Conservation (phyloP, 2,113 vertebrate species). For the Podarcis raffonei region DNA sequence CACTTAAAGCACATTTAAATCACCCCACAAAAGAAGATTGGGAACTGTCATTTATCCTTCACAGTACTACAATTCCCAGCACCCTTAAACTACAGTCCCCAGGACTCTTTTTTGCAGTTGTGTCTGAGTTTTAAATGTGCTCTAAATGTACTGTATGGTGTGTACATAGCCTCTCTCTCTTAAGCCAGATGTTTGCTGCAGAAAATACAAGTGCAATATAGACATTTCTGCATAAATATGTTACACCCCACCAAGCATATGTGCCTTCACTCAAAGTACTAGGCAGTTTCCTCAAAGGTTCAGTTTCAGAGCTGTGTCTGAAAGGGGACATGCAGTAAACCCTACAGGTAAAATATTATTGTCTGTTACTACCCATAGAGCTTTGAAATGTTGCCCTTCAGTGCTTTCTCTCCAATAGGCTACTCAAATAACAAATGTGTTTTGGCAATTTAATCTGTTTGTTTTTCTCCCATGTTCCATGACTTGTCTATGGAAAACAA, state of each 20-base stretch:
- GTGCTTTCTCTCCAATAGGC: slow-evolving; percentile 52
- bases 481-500: slow-evolving; percentile 47
- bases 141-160: too few species aligned
- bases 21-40: too few species aligned
- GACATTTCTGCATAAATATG: not conserved
- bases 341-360: slow-evolving; percentile 63
- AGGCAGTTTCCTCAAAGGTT: slow-evolving; percentile 7
- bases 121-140: too few species aligned
- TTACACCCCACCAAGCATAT: not conserved
- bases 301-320: slow-evolving; percentile 57
- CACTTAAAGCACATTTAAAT: too few species aligned
- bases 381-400: slow-evolving; percentile 59
- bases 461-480: slow-evolving; percentile 49
- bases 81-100: too few species aligned
- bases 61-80: too few species aligned
- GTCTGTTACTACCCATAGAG: slow-evolving; percentile 51
- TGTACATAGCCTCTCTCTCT: not conserved
- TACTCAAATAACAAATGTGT: slow-evolving; percentile 47
- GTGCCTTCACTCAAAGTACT: not conserved
- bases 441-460: slow-evolving; percentile 36
- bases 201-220: not conserved
- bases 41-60: too few species aligned
- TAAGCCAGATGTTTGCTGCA: not conserved
- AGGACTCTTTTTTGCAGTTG: too few species aligned
- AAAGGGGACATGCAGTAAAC: slow-evolving; percentile 51